Conservation (phyloP, 2,797 vertebrate species). For the Dipus sagitta region DNA sequence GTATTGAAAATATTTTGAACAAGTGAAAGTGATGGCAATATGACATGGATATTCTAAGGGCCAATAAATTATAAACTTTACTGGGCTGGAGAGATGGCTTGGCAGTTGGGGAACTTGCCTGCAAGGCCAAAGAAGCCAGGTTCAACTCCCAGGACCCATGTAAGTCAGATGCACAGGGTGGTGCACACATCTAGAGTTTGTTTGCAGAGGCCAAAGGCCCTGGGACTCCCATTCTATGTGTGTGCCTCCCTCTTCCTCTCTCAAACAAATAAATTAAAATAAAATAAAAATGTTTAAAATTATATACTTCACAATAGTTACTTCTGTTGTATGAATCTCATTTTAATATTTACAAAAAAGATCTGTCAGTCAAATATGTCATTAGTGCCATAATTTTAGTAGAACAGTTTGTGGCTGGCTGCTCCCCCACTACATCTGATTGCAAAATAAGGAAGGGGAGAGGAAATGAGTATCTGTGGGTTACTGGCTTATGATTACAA, state of each 20-base stretch:
- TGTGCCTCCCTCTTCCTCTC: too few relatives aligned
- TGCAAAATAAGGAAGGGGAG: neutral
- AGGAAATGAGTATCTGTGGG: neutral
- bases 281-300: neutral
- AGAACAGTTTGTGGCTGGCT: neutral
- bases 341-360: neutral
- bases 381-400: neutral
- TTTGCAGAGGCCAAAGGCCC: too few relatives aligned
- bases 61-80: neutral
- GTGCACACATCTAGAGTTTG: too few relatives aligned
- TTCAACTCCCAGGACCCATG: too few relatives aligned
- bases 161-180: too few relatives aligned
- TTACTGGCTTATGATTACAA: neutral
- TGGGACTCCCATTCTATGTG: too few relatives aligned
- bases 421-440: neutral
- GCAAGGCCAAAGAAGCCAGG: too few relatives aligned
- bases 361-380: neutral
- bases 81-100: too few relatives aligned
- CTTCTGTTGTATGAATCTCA: neutral
- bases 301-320: neutral
- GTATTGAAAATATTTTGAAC: constrained; percentile 4
- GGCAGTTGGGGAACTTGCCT: too few relatives aligned
- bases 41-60: neutral
- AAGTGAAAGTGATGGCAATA: neutral
- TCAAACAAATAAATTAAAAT: too few relatives aligned